Evolutionary conservation across 2,797 vertebrate species (phyloP).

Genomic region (Prunella strophiata): DNA sequence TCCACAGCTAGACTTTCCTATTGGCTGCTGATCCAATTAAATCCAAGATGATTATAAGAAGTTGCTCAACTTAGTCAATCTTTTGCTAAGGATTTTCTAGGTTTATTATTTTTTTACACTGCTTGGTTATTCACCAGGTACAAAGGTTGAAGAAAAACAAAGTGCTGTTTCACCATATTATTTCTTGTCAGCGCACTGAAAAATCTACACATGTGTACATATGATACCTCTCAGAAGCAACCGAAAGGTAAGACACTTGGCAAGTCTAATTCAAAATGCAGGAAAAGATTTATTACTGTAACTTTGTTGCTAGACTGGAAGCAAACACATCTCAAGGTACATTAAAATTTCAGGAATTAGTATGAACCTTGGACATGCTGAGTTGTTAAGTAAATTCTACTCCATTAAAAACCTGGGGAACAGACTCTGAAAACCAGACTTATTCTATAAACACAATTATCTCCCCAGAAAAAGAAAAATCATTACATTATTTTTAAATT

Average conservation of each 20-base stretch:
- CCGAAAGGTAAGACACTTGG: slow-evolving; percentile 74
- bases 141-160: slow-evolving; percentile 78
- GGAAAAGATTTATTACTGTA: not conserved
- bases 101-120: slow-evolving; percentile 39
- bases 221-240: slow-evolving; percentile 28
- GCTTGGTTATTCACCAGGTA: slow-evolving; percentile 65
- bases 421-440: not conserved
- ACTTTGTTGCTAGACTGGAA: not conserved
- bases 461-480: not conserved
- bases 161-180: slow-evolving; percentile 35
- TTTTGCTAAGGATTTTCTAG: slow-evolving; percentile 78
- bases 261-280: slow-evolving; percentile 1
- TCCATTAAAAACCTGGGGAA: not conserved
- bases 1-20: slow-evolving; percentile 9
- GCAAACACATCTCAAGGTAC: not conserved
- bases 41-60: slow-evolving; percentile 60
- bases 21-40: slow-evolving; percentile 61
- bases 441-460: not conserved
- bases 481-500: not conserved
- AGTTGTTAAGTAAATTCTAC: not conserved
- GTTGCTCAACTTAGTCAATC: slow-evolving; percentile 78
- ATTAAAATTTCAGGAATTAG: not conserved
- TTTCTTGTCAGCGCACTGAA: slow-evolving; percentile 49
- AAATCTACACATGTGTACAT: slow-evolving; percentile 26
- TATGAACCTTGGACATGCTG: not conserved